Conservation (phyloP, 2,797 vertebrate species). For the Limnodromus scolopaceus region DNA sequence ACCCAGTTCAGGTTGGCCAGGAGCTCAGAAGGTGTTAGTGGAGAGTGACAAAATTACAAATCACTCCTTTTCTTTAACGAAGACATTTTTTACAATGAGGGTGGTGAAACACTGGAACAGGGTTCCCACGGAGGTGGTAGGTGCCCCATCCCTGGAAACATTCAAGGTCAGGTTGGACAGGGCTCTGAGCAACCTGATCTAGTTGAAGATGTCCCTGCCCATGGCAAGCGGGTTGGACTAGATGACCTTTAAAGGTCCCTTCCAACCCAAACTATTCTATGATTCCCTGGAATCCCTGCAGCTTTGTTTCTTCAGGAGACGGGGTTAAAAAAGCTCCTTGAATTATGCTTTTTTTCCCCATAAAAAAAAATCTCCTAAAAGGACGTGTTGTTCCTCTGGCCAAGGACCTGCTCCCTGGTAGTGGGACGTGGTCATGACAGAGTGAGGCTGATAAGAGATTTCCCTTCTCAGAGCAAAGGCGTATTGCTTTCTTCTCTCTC, state of each 20-base stretch:
- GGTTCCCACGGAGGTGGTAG: neutral
- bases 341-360: rapidly evolving
- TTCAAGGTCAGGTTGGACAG: rapidly evolving
- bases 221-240: rapidly evolving
- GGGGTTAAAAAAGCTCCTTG: neutral
- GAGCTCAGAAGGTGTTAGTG: neutral
- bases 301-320: neutral
- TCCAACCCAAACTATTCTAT: neutral
- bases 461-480: neutral
- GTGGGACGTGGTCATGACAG: neutral
- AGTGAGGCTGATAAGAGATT: neutral
- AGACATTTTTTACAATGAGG: neutral
- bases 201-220: neutral
- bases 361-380: neutral
- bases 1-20: neutral
- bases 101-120: rapidly evolving
- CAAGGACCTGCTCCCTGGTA: neutral
- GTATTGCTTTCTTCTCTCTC: neutral
- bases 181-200: neutral
- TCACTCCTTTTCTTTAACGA: neutral
- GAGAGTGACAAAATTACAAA: neutral
- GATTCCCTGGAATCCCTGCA: neutral
- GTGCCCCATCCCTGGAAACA: neutral
- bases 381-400: neutral
- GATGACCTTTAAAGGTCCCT: neutral